These are phyloP conservation scores for Sminthurides aquaticus DNA, from an alignment of 2,888 invertebrate species.

Conservation along the genomic window DNA sequence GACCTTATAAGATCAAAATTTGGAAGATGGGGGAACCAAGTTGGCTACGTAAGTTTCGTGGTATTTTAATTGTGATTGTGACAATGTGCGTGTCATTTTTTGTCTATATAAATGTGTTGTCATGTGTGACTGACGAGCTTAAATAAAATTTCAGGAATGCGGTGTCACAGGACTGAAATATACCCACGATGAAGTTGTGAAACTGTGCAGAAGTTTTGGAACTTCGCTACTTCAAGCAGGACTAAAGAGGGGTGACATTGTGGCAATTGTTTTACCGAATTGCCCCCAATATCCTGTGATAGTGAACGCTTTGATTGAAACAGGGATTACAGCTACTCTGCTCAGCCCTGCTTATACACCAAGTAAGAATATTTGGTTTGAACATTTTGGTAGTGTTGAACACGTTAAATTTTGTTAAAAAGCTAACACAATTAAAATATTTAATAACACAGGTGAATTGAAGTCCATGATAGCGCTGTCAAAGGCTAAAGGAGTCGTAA, in stretches of 20 bases:
- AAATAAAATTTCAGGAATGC: too few species aligned
- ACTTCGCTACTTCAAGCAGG: slow-evolving; percentile 32
- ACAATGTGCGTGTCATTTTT: too few species aligned
- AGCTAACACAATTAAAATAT: background rate
- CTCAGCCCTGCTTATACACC: slow-evolving; percentile 43
- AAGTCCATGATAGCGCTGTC: slow-evolving; percentile 22
- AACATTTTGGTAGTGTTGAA: background rate
- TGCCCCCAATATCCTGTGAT: slow-evolving; percentile 42
- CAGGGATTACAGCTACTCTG: slow-evolving; percentile 39
- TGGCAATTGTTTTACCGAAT: slow-evolving; percentile 43
- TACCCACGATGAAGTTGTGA: slow-evolving; percentile 29
- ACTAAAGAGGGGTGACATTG: slow-evolving; percentile 35
- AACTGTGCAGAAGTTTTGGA: slow-evolving; percentile 39
- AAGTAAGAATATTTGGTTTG: slow-evolving; percentile 18
- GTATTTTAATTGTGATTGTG: too few species aligned
- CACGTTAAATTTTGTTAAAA: background rate
- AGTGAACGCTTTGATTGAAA: slow-evolving; percentile 32
- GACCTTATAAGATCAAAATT: slow-evolving; percentile 3
- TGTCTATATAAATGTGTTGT: background rate
- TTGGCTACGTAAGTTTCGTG: slow-evolving; percentile 13
- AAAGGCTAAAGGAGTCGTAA: slow-evolving; percentile 30
- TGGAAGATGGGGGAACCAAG: slow-evolving; percentile 1
- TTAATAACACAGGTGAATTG: slow-evolving; percentile 25
- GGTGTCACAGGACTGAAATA: slow-evolving; percentile 32
- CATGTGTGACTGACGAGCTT: background rate